Conservation (phyloP, 1,140 invertebrate species). For the Drosophila guanche region DNA sequence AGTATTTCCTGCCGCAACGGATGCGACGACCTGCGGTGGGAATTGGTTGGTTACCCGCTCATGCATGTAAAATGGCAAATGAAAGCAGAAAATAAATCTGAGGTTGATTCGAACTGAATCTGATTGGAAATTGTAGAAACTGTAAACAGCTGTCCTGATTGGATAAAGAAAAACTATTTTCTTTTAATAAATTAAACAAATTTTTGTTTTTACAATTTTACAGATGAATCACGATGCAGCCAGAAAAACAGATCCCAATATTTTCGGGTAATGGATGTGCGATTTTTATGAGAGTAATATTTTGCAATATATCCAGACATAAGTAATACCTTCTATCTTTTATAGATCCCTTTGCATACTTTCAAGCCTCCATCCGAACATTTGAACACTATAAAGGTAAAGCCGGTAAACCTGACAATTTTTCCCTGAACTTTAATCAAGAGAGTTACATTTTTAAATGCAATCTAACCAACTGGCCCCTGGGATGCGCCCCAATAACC, state of each 20-base stretch:
- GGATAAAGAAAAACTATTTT: no score
- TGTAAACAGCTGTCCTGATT: no score
- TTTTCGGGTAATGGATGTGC: no score
- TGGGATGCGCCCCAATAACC: constrained; percentile 57
- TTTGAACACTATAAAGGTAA: constrained; percentile 18
- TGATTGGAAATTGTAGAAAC: background rate
- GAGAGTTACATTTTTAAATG: constrained; percentile 55
- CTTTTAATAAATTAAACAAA: no score
- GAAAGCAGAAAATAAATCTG: background rate
- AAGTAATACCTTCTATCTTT: background rate
- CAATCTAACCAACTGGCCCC: constrained; percentile 30
- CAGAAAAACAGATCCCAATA: no score
- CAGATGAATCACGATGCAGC: no score
- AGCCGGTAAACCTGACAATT: constrained; percentile 25
- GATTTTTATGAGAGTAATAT: no score
- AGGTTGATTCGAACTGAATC: no score
- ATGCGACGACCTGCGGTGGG: constrained; percentile 26
- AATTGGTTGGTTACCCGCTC: constrained; percentile 12
- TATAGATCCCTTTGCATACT: background rate
- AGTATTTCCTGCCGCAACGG: constrained; percentile 40
- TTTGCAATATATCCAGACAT: no score
- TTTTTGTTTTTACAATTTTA: no score
- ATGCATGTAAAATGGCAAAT: background rate
- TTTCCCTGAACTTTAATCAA: constrained; percentile 46
- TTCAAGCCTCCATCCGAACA: background rate